These are phyloP conservation scores for Monomorium pharaonis DNA, from an alignment of 1,140 invertebrate species.

Conservation along the genomic window DNA sequence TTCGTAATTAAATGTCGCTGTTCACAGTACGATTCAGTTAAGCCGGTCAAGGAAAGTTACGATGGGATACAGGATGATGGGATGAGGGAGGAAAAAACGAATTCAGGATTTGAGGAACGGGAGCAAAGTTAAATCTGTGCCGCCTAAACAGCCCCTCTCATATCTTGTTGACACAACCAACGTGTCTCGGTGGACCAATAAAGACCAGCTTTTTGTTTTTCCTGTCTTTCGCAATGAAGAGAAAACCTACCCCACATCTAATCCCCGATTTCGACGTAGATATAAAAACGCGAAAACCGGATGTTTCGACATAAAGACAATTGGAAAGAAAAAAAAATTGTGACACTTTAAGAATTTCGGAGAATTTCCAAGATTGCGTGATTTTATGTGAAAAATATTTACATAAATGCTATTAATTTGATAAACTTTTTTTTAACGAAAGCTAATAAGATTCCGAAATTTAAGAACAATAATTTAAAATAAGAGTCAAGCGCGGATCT, in stretches of 20 bases:
- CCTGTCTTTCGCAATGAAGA: conserved; percentile 52
- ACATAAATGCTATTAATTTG: background rate
- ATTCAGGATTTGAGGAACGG: background rate
- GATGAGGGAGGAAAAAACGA: background rate
- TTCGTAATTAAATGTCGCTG: conserved; percentile 11
- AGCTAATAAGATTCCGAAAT: too few species aligned
- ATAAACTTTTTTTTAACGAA: too few species aligned
- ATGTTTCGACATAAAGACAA: background rate
- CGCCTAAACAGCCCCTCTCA: conserved; percentile 21
- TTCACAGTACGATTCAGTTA: background rate
- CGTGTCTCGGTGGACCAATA: conserved; percentile 56
- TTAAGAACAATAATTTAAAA: too few species aligned
- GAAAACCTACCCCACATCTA: conserved; percentile 10
- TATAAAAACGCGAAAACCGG: background rate
- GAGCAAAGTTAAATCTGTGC: conserved; percentile 40
- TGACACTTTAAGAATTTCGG: background rate
- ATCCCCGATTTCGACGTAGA: background rate
- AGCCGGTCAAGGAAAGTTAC: background rate
- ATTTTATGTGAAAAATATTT: background rate
- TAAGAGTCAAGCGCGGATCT: too few species aligned
- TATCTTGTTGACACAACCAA: conserved; percentile 51
- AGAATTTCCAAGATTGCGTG: background rate
- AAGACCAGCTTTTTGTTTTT: conserved; percentile 65
- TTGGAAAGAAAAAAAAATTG: background rate
- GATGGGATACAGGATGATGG: background rate